phyloP scores from a whole-genome alignment of 2,888 invertebrate genomes.

The Lycocerus yunnanus region DNA sequence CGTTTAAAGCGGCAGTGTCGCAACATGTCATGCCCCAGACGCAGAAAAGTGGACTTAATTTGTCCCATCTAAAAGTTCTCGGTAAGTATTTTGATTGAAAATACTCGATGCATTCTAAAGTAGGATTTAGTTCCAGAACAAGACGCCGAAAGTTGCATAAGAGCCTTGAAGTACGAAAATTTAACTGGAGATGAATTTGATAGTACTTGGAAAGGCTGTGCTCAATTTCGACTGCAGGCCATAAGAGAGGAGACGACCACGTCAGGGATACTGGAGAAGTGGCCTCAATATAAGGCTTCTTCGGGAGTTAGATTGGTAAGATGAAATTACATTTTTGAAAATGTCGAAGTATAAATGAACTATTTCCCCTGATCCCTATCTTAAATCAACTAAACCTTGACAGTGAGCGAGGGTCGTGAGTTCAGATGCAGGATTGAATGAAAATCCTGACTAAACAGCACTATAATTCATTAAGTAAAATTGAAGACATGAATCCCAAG shows the following conservation, averaged over 20 bases:
- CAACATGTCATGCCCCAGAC: neutral
- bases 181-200: neutral
- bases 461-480: too few relatives aligned
- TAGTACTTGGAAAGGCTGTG: neutral
- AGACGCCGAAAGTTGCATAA: neutral
- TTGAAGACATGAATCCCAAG: too few relatives aligned
- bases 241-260: neutral
- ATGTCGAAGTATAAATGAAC: too few relatives aligned
- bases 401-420: too few relatives aligned
- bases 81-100: neutral
- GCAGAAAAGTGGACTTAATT: neutral
- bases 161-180: neutral
- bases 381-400: too few relatives aligned
- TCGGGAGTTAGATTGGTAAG: neutral
- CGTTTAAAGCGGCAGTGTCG: neutral
- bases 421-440: too few relatives aligned
- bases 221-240: neutral
- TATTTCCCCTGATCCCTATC: too few relatives aligned
- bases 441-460: too few relatives aligned
- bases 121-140: neutral
- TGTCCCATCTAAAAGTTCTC: neutral
- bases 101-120: neutral
- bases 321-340: too few relatives aligned
- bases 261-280: neutral
- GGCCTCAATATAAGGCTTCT: neutral